These are phyloP conservation scores for Tholera decimalis DNA, from an alignment of 2,888 invertebrate genomes.

Conservation along the genomic window DNA sequence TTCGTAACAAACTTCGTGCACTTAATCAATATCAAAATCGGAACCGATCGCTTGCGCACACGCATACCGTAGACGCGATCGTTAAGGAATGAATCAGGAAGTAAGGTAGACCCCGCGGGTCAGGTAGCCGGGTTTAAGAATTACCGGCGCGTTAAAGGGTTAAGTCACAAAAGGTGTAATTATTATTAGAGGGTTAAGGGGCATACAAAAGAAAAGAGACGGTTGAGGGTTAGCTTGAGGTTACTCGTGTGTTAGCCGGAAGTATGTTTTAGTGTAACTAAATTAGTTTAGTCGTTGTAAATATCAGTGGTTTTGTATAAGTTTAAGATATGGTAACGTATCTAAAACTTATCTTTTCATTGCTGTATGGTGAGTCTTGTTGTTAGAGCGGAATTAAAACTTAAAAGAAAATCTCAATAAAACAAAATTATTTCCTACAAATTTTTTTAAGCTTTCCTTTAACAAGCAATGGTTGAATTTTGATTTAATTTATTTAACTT, in stretches of 20 bases:
- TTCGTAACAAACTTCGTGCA: constrained; percentile 34
- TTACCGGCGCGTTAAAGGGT: constrained; percentile 89
- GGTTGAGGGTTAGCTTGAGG: constrained; percentile 82
- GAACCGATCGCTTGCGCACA: constrained; percentile 81
- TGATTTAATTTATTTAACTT: too few relatives aligned
- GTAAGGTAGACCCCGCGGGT: constrained; percentile 83
- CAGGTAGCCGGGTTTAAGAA: constrained; percentile 89
- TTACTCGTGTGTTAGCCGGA: constrained; percentile 75
- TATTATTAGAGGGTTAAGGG: constrained; percentile 88
- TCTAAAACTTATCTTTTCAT: too few relatives aligned
- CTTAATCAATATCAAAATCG: constrained; percentile 65
- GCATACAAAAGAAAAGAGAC: constrained; percentile 80
- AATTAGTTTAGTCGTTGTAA: constrained; percentile 38
- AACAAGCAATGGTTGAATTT: too few relatives aligned
- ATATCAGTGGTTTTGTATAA: constrained; percentile 17
- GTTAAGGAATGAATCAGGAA: constrained; percentile 89
- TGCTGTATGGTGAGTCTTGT: too few relatives aligned
- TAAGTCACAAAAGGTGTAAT: constrained; percentile 88
- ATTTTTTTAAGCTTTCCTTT: too few relatives aligned
- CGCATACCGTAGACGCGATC: constrained; percentile 84
- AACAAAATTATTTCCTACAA: too few relatives aligned
- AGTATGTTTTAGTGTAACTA: constrained; percentile 64
- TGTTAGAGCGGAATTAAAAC: too few relatives aligned
- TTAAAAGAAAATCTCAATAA: too few relatives aligned
- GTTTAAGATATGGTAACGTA: constrained; percentile 1